Evolutionary conservation across 2,888 invertebrate genomes (phyloP).

Genomic region (Zeuzera pyrina): DNA sequence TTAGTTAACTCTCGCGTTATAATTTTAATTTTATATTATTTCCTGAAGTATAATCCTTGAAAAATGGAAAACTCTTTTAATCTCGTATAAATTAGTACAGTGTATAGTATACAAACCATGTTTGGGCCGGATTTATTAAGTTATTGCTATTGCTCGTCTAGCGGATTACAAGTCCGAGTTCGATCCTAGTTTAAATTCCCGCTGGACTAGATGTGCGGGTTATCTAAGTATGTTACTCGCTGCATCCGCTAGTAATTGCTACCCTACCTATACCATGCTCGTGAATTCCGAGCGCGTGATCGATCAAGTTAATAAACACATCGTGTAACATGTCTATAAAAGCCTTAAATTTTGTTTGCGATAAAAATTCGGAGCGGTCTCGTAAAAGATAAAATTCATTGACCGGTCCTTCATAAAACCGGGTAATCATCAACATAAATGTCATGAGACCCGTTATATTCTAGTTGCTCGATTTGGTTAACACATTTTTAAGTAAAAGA

Average conservation of each 20-base stretch:
- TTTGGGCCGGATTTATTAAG: no score
- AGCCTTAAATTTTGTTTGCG: neutral
- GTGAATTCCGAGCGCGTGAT: slow-evolving; percentile 7
- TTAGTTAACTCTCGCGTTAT: no score
- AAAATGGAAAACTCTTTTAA: no score
- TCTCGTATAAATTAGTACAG: no score
- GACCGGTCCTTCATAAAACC: slow-evolving; percentile 19
- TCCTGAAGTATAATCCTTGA: no score
- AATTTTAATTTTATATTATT: no score
- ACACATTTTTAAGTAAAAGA: slow-evolving; percentile 24
- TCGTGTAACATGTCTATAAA: neutral
- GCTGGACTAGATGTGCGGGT: slow-evolving; percentile 36
- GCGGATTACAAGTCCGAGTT: slow-evolving; percentile 19
- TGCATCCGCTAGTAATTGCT: slow-evolving; percentile 37
- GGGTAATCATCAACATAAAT: slow-evolving; percentile 22
- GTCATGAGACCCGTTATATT: slow-evolving; percentile 38
- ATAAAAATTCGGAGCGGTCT: no score
- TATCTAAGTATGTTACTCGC: slow-evolving; percentile 31
- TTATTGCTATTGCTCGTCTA: slow-evolving; percentile 20
- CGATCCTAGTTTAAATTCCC: slow-evolving; percentile 39
- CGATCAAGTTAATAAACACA: neutral
- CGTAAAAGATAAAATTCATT: no score
- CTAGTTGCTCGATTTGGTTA: slow-evolving; percentile 39
- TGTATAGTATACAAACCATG: no score
- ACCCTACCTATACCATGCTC: slow-evolving; percentile 17